Evolutionary conservation across 2,797 vertebrate species (phyloP), one percentile per base, ranked within the genome.

Genomic region (Melanotaenia nigrans): DNA sequence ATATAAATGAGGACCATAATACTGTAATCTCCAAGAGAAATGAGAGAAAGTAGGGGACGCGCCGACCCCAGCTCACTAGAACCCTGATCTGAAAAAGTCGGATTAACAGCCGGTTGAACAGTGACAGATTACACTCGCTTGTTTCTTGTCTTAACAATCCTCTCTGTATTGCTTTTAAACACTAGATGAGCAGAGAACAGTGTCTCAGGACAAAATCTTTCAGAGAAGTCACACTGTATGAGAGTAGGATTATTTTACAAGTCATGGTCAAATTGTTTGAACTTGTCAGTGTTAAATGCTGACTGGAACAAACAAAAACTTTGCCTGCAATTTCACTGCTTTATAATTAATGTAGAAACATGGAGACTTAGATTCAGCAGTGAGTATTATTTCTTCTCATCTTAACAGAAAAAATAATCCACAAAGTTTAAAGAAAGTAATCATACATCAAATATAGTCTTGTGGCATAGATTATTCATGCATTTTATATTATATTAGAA

Each of bases 11-110:
- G 62, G 75, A 79, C 60, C 81, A 87, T 86, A 91, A 87, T 84
- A 89, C 86, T 85, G 87, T 92, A 92, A 93, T 92, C 90, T 89
- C 76, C 64, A 68, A 60, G 76, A 73, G 77, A 86, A 92, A 90
- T 88, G 78, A 90, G 80, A 90, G 78, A 79, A 75, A 79, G 68
- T 59, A 73, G 64, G 65, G 73, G 77, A 79, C 67, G 25, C 63
- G 65, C n/a, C 30, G 57, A 86, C 72, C 65, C 58, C 55, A 67
- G 84, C 68, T 30, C 67, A 70, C 63, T 30, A 70, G 78, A 83
- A 73, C 73, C 72, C 79, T 77, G 67, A 57, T 72, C 79, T 86
- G 60, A 62, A 66, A 63, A 73, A 20, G 47, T 84, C 78, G 82
- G 81, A 87, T 90, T 79, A 89, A 76, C 86, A 86, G 77, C 70